Evolutionary conservation across 1,140 invertebrate genomes (phyloP).

Genomic region (Camponotus pennsylvanicus): DNA sequence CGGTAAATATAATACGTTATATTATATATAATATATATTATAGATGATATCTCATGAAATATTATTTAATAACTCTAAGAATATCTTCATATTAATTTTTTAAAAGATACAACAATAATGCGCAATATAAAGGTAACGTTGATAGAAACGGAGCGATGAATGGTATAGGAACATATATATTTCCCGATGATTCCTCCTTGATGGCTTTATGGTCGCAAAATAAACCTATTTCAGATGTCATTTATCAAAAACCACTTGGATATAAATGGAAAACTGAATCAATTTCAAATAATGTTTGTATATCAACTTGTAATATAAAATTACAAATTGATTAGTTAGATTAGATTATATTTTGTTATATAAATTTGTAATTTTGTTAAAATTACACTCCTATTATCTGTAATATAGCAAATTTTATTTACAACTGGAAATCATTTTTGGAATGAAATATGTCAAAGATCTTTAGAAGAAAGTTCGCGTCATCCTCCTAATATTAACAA

Average conservation of each 20-base stretch:
- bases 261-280: conserved; percentile 62
- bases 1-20: conserved; percentile 52
- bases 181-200: conserved; percentile 70
- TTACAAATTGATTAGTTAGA: not conserved
- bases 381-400: not conserved
- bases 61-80: not conserved
- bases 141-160: conserved; percentile 58
- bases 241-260: conserved; percentile 67
- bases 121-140: conserved; percentile 69
- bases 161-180: conserved; percentile 70
- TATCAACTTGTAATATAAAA: not conserved
- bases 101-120: conserved; percentile 71
- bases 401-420: conserved; percentile 63
- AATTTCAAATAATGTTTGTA: conserved; percentile 20
- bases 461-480: not conserved
- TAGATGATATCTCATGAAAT: not conserved
- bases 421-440: conserved; percentile 71
- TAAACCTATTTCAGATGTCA: conserved; percentile 57
- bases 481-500: not conserved
- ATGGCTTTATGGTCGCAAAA: conserved; percentile 68
- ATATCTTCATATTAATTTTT: not conserved
- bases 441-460: conserved; percentile 34
- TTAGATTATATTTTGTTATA: not conserved
- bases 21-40: not conserved
- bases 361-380: not conserved